phyloP scores from a whole-genome alignment of 2,888 invertebrate genomes.

The Netelia virgata region DNA sequence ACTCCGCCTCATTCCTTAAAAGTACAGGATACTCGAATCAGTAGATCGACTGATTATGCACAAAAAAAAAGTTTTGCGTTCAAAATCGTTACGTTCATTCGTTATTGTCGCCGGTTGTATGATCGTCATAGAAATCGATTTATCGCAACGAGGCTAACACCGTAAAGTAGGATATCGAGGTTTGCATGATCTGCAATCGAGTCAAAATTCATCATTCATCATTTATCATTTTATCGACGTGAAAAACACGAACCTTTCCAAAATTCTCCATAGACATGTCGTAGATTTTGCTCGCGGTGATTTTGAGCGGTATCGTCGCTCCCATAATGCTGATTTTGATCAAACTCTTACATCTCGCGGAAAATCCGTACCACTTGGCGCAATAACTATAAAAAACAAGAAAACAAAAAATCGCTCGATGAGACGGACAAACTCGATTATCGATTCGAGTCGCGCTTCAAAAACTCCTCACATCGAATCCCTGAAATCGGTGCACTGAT shows the following conservation, averaged over 20 bases:
- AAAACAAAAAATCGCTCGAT: background rate
- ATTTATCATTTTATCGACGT: background rate
- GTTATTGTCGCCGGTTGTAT: background rate
- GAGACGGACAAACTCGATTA: background rate
- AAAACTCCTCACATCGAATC: conserved; percentile 37
- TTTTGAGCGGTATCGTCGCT: conserved; percentile 18
- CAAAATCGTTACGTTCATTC: background rate
- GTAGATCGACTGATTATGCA: too few species aligned
- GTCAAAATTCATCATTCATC: background rate
- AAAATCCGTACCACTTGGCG: conserved; percentile 48
- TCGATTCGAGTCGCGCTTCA: background rate
- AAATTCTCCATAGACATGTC: conserved; percentile 62
- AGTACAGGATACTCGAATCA: too few species aligned
- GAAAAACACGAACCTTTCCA: conserved; percentile 26
- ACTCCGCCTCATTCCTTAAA: too few species aligned
- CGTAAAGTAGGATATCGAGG: conserved; percentile 27
- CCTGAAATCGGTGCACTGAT: conserved; percentile 23
- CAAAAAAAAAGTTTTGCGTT: too few species aligned
- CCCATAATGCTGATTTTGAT: conserved; percentile 47
- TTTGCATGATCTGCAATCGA: conserved; percentile 9
- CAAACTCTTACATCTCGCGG: conserved; percentile 36
- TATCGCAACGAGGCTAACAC: conserved; percentile 23
- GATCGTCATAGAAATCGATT: background rate
- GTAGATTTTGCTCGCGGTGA: conserved; percentile 41
- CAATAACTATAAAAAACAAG: conserved; percentile 23